Evolutionary conservation across 2,113 vertebrate genomes (phyloP), one percentile per base, ranked within the genome.

Genomic region (Carassius gibelio): DNA sequence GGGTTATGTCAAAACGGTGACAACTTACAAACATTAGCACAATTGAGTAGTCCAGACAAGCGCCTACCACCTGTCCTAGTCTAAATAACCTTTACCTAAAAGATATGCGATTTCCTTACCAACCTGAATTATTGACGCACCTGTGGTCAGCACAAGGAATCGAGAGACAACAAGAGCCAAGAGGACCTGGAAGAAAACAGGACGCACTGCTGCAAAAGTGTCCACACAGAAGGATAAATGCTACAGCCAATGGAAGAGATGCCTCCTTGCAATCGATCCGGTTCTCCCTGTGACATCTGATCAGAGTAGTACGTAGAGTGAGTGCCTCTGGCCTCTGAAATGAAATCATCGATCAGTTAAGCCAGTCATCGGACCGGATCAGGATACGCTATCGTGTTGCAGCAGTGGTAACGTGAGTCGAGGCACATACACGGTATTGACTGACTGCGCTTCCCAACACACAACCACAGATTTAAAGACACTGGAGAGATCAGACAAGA

Each of bases 51-150:
- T 57, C 26, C 55, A 75, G 59, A 55, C 38, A 14, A 66, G 9
- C 30, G n/a, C 8, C 52, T 50, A 23, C 45, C 38, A 30, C 17
- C 76, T n/a, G 66, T 45, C 72, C 8, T 59, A 38, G 74, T 77
- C 62, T 69, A 50, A 30, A 76, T 10, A 75, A 68, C 74, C 82
- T 81, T 82, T 64, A 69, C 69, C 69, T 36, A 21, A 52, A 52
- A 82, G 77, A 62, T 82, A 66, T 87, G 82, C 72, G 17, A 75
- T 88, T 82, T 88, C 88, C 78, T 62, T 82, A 83, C 76, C 85
- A 64, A 84, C 62, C 76, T 87, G 78, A 88, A 88, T 86, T 87
- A 87, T 84, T 88, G 72, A 88, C 82, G 64, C 62, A 52, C 75
- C 36, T 84, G 79, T 26, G 48, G 57, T 83, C 48, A 64, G 42